phyloP scores from a whole-genome alignment of 1,140 invertebrate species.

The Trissolcus basalis region DNA sequence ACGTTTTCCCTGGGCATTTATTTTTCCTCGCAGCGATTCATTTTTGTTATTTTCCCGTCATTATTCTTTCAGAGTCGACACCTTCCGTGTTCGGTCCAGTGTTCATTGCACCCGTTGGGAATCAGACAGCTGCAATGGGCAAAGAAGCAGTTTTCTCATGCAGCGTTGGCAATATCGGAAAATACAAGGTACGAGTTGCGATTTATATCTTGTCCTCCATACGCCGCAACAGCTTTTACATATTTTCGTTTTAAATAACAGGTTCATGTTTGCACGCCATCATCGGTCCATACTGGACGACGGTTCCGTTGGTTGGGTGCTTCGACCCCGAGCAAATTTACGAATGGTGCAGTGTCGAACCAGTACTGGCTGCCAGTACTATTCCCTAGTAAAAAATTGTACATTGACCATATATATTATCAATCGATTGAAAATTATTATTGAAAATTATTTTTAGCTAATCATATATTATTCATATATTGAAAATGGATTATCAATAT shows the following conservation, averaged over 20 bases:
- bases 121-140: constrained; percentile 87
- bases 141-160: constrained; percentile 87
- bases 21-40: constrained; percentile 59
- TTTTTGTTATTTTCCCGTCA: constrained; percentile 61
- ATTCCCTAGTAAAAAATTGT: too few species aligned
- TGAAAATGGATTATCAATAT: too few species aligned
- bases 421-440: too few species aligned
- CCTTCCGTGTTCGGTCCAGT: constrained; percentile 78
- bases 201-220: constrained; percentile 55
- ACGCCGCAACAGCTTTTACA: constrained; percentile 48
- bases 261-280: constrained; percentile 18
- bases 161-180: constrained; percentile 85
- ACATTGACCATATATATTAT: too few species aligned
- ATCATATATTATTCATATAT: constrained; percentile 29
- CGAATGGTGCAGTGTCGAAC: too few species aligned
- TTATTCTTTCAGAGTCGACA: constrained; percentile 63
- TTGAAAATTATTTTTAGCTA: too few species aligned
- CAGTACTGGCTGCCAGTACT: too few species aligned
- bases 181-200: constrained; percentile 82
- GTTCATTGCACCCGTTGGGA: constrained; percentile 84
- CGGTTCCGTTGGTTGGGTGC: too few species aligned
- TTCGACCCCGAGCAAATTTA: too few species aligned
- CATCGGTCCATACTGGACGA: too few species aligned
- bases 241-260: constrained; percentile 53
- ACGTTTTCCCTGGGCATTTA: constrained; percentile 58